Evolutionary conservation across 2,797 vertebrate species (phyloP).

Genomic region (Lutjanus campechanus): DNA sequence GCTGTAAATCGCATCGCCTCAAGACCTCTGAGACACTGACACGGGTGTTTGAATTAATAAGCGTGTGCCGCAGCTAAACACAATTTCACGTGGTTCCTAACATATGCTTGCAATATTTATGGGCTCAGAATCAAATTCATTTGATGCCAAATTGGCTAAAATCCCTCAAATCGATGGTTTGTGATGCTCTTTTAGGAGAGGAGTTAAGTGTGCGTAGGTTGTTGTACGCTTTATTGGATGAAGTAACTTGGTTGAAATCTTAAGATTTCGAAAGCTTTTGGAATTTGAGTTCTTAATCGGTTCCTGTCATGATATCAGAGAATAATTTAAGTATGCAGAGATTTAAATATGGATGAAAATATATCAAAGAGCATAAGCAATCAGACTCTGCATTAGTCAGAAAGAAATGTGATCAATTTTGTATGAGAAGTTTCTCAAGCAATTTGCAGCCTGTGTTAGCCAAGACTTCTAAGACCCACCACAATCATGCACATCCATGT

Average conservation of each 20-base stretch:
- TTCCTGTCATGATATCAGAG: constrained; percentile 58
- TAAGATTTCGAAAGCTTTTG: constrained; percentile 16
- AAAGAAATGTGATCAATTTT: constrained; percentile 67
- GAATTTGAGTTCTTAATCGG: constrained; percentile 44
- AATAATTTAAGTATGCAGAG: constrained; percentile 58
- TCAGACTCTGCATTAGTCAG: constrained; percentile 46
- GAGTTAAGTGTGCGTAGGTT: background rate
- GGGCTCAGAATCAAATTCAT: constrained; percentile 39
- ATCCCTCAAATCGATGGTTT: constrained; percentile 14
- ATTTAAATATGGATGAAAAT: constrained; percentile 67
- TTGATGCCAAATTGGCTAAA: constrained; percentile 47
- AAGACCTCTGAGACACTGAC: constrained; percentile 35
- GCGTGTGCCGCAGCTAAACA: constrained; percentile 22
- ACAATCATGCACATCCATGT: constrained; percentile 31
- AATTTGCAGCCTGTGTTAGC: constrained; percentile 58
- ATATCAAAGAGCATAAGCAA: constrained; percentile 75
- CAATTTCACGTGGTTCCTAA: constrained; percentile 37
- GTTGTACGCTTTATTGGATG: constrained; percentile 27
- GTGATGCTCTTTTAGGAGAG: constrained; percentile 4
- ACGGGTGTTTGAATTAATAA: constrained; percentile 56
- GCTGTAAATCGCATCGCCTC: constrained; percentile 23
- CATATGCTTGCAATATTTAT: constrained; percentile 49
- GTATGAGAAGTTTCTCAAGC: constrained; percentile 68
- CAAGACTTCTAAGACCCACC: constrained; percentile 54
- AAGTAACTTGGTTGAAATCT: constrained; percentile 56